These are phyloP conservation scores for Sebastes hubbsi DNA, from an alignment of 2,797 vertebrate species.

Conservation along the genomic window DNA sequence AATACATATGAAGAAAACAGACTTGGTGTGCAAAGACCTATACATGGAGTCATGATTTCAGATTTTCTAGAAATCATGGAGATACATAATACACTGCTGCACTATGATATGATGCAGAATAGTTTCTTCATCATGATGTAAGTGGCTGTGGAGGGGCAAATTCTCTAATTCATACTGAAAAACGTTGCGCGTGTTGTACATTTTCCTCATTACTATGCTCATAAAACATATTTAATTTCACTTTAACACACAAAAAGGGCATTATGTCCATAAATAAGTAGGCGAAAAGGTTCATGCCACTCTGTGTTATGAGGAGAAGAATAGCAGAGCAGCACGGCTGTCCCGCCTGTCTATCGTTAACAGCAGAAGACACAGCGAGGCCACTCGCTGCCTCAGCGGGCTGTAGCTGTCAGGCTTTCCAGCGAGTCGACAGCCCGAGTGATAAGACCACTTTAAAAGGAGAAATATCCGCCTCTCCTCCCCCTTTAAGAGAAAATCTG, in stretches of 20 bases:
- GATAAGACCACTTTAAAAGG: conserved; percentile 69
- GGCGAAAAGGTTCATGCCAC: conserved; percentile 67
- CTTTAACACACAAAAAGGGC: conserved; percentile 53
- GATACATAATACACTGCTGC: not conserved
- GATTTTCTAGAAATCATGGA: not conserved
- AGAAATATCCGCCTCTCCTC: conserved; percentile 67
- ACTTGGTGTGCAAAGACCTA: no score
- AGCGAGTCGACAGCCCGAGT: conserved; percentile 50
- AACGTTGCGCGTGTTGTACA: not conserved
- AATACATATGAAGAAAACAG: rapidly evolving
- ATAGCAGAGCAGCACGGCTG: conserved; percentile 68
- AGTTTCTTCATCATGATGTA: not conserved
- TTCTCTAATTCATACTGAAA: conserved; percentile 6
- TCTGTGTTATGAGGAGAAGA: conserved; percentile 69
- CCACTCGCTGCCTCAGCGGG: conserved; percentile 60
- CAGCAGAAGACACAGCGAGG: conserved; percentile 58
- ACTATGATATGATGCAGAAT: not conserved
- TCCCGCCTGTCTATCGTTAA: conserved; percentile 74
- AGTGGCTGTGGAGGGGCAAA: not conserved
- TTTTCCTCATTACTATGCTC: conserved; percentile 3
- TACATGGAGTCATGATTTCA: not conserved
- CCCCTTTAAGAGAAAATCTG: conserved; percentile 76
- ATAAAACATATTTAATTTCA: conserved; percentile 54
- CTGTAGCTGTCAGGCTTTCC: conserved; percentile 65
- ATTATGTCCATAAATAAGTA: conserved; percentile 68